A percentile compares a stretch with the other conserved stretches of the same genome.
These are phyloP conservation scores for Silurus lanzhouensis DNA, from an alignment of 2,797 vertebrate species.

Conservation along the genomic window DNA sequence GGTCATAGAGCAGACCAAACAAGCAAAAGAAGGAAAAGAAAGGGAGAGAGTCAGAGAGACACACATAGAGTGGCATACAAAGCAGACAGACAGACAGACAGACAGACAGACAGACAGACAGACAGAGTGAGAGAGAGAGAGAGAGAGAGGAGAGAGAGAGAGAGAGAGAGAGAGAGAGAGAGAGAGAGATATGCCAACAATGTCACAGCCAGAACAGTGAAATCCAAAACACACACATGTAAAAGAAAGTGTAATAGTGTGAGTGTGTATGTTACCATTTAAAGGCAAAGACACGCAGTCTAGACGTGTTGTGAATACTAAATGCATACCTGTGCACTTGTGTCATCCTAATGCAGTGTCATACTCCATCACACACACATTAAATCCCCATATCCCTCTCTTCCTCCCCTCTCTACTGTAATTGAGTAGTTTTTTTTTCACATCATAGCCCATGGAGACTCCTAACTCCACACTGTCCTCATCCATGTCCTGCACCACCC, in stretches of 20 bases:
- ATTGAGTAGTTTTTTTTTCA: no score
- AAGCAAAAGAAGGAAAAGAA: not conserved
- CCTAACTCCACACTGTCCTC: no score
- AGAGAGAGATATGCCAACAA: not conserved
- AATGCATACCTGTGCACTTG: constrained; percentile 44
- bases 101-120: no score
- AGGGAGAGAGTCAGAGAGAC: not conserved
- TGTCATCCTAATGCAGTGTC: constrained; percentile 38
- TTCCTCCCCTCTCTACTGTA: not conserved
- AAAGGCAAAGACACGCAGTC: constrained; percentile 54
- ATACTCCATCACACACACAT: constrained; percentile 29
- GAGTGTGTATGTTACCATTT: constrained; percentile 54
- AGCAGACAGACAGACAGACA: not conserved
- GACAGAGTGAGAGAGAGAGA: not conserved
- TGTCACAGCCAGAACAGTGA: not conserved
- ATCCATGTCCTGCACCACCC: no score
- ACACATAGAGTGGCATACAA: not conserved
- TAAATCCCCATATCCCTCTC: constrained; percentile 3
- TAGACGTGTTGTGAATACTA: constrained; percentile 31
- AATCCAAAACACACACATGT: not conserved
- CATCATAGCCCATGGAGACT: no score
- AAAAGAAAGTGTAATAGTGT: not conserved
- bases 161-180: not conserved
- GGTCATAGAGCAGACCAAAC: not conserved
- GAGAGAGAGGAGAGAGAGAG: not conserved